phyloP scores from a whole-genome alignment of 2,797 vertebrate species.

The Lophura swinhoii region DNA sequence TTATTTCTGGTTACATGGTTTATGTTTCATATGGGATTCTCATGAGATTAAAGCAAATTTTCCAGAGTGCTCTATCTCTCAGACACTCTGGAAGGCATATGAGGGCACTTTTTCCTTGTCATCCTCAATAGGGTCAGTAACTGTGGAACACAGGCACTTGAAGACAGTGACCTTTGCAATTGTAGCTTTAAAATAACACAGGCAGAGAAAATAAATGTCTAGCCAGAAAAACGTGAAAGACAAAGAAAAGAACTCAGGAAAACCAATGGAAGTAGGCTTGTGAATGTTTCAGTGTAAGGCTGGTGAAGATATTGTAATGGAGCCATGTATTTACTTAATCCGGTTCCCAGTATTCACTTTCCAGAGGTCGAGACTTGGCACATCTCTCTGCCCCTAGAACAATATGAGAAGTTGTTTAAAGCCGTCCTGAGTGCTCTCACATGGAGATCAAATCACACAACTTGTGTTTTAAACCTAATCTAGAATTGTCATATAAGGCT shows the following conservation, averaged over 20 bases:
- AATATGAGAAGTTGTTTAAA: not conserved
- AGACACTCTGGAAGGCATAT: not conserved
- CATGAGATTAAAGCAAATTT: not conserved
- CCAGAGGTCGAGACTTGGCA: not conserved
- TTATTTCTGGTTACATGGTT: not conserved
- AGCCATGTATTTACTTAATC: not conserved
- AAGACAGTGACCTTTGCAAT: not conserved
- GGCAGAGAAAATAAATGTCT: not conserved
- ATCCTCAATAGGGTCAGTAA: not conserved
- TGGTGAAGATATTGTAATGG: not conserved
- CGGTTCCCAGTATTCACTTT: not conserved
- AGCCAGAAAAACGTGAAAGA: not conserved
- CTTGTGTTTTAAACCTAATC: not conserved
- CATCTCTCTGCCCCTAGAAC: not conserved
- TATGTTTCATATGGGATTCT: not conserved
- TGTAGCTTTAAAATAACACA: not conserved
- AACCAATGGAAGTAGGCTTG: not conserved
- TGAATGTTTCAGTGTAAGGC: not conserved
- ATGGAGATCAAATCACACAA: not conserved
- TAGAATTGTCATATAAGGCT: not conserved
- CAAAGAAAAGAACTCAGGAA: not conserved
- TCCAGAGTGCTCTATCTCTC: not conserved
- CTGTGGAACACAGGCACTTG: not conserved
- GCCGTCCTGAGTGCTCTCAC: not conserved
- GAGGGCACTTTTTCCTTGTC: not conserved